Conservation (phyloP, 2,888 invertebrate genomes). For the Drosophila ustulata region DNA sequence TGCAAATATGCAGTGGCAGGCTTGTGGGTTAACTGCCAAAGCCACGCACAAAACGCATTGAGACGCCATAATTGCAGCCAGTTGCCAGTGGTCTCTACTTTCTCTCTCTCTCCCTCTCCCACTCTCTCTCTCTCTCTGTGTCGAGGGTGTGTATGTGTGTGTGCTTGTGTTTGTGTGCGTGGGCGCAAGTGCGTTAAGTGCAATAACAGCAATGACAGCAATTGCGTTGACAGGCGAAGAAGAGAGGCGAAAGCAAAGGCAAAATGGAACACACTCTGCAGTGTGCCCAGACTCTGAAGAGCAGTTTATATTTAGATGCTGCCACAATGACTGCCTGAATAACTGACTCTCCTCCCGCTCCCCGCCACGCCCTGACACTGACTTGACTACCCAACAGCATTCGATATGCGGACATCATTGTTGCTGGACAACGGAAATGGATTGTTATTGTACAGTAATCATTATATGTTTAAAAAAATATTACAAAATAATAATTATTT, state of each 20-base stretch:
- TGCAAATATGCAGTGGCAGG: slow-evolving; percentile 66
- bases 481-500: no score
- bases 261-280: slow-evolving; percentile 56
- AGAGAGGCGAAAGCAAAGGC: slow-evolving; percentile 31
- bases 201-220: slow-evolving; percentile 75
- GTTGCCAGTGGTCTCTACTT: slow-evolving; percentile 57
- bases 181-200: slow-evolving; percentile 77
- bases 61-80: slow-evolving; percentile 78
- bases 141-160: not conserved
- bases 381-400: not conserved
- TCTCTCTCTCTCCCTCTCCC: not conserved
- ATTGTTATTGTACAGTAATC: no score
- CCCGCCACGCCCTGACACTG: not conserved
- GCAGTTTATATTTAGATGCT: slow-evolving; percentile 73
- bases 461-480: no score
- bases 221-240: slow-evolving; percentile 69
- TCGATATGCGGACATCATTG: not conserved
- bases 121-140: not conserved
- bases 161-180: slow-evolving; percentile 6
- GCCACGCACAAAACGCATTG: slow-evolving; percentile 79
- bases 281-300: slow-evolving; percentile 40
- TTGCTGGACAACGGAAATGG: not conserved
- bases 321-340: slow-evolving; percentile 46
- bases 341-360: slow-evolving; percentile 3
- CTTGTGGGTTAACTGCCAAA: slow-evolving; percentile 69